Evolutionary conservation across 2,888 invertebrate genomes (phyloP).

Genomic region (Xestobium rufovillosum): DNA sequence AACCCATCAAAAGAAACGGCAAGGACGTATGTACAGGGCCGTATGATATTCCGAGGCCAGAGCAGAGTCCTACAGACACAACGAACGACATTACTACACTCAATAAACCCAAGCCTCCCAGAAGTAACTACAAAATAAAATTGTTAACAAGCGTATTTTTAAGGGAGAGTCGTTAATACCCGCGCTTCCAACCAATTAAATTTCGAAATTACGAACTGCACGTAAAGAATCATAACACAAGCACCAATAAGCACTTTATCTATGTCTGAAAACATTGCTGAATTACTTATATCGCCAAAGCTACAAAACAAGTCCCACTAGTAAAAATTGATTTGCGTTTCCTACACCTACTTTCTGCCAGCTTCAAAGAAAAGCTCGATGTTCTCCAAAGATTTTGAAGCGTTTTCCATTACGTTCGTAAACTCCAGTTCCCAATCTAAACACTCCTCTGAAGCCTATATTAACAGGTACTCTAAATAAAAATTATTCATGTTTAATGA

Average conservation of each 20-base stretch:
- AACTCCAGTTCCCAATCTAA: conserved; percentile 57
- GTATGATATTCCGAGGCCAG: conserved; percentile 62
- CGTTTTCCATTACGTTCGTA: conserved; percentile 42
- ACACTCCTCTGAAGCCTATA: conserved; percentile 47
- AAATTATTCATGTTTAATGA: conserved; percentile 5
- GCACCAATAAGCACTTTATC: conserved; percentile 62
- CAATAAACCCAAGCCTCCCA: conserved; percentile 61
- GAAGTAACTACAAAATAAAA: conserved; percentile 47
- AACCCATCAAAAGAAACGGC: conserved; percentile 73
- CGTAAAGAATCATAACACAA: conserved; percentile 65
- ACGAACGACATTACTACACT: conserved; percentile 68
- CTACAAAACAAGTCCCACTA: conserved; percentile 36
- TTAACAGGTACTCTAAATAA: too few species aligned
- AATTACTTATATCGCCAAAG: conserved; percentile 67
- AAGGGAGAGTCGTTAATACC: too few species aligned
- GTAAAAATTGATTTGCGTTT: conserved; percentile 6
- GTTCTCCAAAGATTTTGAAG: conserved; percentile 37
- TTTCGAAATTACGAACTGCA: conserved; percentile 64
- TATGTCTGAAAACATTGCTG: conserved; percentile 65
- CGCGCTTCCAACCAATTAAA: conserved; percentile 68
- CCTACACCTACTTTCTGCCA: conserved; percentile 47
- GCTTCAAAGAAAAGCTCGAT: conserved; percentile 51
- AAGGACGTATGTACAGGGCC: conserved; percentile 77
- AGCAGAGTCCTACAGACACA: conserved; percentile 64
- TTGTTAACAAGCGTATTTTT: conserved; percentile 7